Evolutionary conservation across 2,113 vertebrate species (phyloP).

Genomic region (Phasianus colchicus): DNA sequence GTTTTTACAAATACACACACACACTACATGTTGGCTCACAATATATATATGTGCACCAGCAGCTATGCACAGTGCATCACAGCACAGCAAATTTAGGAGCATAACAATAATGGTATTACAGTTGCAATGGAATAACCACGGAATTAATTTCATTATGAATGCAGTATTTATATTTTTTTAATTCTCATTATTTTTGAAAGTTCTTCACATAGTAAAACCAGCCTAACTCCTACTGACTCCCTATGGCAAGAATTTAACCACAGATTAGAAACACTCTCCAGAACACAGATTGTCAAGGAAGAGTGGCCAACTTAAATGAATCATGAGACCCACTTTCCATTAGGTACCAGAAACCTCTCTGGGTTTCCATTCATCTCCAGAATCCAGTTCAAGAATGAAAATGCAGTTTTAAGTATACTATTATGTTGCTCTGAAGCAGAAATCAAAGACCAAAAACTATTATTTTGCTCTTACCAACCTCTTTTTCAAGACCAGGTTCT

Average conservation of each 20-base stretch:
- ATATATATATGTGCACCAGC: no score
- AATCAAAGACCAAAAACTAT: neutral
- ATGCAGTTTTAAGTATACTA: neutral
- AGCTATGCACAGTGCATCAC: neutral
- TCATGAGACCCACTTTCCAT: neutral
- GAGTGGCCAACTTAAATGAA: rapidly evolving
- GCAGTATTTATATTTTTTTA: neutral
- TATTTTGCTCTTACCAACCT: conserved; percentile 80
- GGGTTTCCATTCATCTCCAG: neutral
- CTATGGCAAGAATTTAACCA: neutral
- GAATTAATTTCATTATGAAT: neutral
- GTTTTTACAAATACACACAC: no score
- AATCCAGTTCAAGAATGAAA: neutral
- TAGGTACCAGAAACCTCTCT: neutral
- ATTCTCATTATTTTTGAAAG: neutral
- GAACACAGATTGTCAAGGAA: neutral
- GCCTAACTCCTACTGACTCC: neutral
- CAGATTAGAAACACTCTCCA: neutral
- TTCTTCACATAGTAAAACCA: neutral
- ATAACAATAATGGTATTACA: neutral
- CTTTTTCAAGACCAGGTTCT: conserved; percentile 91
- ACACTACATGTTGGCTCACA: neutral
- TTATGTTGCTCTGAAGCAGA: neutral
- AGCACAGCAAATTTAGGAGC: neutral
- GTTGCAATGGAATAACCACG: neutral